Conservation (phyloP, 2,797 vertebrate species). For the Xerus rutilus region DNA sequence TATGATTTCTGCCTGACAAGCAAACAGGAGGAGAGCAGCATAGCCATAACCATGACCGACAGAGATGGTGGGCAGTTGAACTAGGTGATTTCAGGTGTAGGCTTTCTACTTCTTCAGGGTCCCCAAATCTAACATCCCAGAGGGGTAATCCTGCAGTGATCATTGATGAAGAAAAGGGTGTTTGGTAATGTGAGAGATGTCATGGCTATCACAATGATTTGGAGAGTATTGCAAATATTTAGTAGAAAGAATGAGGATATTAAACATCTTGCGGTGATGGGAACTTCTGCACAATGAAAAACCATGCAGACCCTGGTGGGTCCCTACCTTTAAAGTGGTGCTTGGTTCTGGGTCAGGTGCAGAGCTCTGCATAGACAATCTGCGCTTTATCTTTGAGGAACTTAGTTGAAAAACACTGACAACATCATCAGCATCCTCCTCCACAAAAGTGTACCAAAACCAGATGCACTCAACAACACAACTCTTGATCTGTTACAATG, state of each 20-base stretch:
- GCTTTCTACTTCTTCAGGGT: background rate
- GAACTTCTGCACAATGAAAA: background rate
- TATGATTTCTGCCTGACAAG: background rate
- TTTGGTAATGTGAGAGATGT: background rate
- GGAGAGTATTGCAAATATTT: background rate
- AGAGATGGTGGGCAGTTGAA: background rate
- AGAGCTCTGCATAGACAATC: background rate
- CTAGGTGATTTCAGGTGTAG: background rate
- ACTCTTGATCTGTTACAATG: background rate
- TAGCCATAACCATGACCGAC: background rate
- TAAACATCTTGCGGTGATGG: background rate
- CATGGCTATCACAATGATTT: background rate
- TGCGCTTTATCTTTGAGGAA: background rate
- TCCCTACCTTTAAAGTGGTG: background rate
- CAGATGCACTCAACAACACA: background rate
- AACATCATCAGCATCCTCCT: background rate
- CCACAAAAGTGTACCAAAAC: background rate
- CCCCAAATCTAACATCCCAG: background rate
- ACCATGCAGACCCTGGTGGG: background rate
- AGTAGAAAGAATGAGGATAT: background rate
- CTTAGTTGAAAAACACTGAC: background rate
- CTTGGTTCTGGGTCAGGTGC: background rate
- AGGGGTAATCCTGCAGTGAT: background rate
- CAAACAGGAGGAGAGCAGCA: background rate
- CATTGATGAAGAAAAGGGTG: background rate